These are phyloP conservation scores for Mesochorus sp. DNA, from an alignment of 2,888 invertebrate genomes.

Conservation along the genomic window DNA sequence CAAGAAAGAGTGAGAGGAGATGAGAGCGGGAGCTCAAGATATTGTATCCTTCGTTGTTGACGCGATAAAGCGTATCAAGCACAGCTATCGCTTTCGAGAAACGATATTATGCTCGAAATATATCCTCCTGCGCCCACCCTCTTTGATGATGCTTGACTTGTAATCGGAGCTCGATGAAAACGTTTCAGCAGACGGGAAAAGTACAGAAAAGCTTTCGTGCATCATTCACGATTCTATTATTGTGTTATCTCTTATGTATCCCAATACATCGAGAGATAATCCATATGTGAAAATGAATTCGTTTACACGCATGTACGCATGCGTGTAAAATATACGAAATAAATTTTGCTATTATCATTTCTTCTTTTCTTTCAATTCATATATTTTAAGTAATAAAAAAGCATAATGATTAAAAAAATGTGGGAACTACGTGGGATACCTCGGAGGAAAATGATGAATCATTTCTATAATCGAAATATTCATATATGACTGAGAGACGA, in stretches of 20 bases:
- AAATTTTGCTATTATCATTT: neutral
- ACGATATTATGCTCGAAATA: slow-evolving; percentile 18
- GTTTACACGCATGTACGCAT: neutral
- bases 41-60: slow-evolving; percentile 17
- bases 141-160: neutral
- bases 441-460: no score
- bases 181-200: neutral
- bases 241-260: neutral
- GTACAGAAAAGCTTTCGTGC: neutral
- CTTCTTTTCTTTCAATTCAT: slow-evolving; percentile 14
- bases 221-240: slow-evolving; percentile 2
- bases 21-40: neutral
- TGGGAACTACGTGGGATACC: no score
- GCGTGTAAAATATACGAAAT: neutral
- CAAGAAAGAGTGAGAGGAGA: neutral
- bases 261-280: neutral
- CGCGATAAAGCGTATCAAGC: slow-evolving; percentile 14
- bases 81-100: slow-evolving; percentile 10
- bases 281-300: no score
- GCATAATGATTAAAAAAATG: slow-evolving; percentile 78
- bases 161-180: slow-evolving; percentile 4
- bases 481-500: slow-evolving; percentile 43
- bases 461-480: no score
- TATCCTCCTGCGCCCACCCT: no score
- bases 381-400: slow-evolving; percentile 55